These are phyloP conservation scores for Papilio helenus DNA, from an alignment of 1,140 invertebrate genomes.

Conservation along the genomic window DNA sequence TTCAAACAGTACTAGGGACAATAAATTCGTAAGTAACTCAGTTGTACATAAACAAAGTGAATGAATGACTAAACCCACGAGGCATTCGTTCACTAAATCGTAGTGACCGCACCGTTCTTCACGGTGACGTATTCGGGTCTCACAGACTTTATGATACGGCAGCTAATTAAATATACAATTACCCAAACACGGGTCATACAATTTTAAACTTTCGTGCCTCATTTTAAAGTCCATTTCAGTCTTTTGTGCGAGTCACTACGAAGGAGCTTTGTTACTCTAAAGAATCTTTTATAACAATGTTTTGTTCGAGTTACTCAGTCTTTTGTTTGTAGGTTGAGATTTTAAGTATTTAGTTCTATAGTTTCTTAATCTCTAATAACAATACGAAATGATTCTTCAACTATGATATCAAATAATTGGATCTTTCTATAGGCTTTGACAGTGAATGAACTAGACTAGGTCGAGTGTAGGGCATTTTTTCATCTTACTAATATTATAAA, in stretches of 20 bases:
- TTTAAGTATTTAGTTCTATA: background rate
- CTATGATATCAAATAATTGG: background rate
- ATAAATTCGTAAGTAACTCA: background rate
- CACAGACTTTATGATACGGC: background rate
- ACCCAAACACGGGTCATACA: background rate
- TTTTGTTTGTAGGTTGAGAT: background rate
- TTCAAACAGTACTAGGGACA: background rate
- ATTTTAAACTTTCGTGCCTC: background rate
- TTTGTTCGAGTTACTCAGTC: background rate
- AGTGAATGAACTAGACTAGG: too few relatives aligned
- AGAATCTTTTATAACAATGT: background rate
- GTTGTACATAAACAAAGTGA: background rate
- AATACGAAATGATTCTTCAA: conserved; percentile 1
- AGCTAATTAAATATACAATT: conserved; percentile 28
- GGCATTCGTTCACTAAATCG: conserved; percentile 1
- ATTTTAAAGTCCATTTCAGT: conserved; percentile 14
- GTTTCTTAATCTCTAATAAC: background rate
- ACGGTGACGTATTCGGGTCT: conserved; percentile 17
- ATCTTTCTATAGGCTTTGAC: background rate
- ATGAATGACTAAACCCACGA: background rate
- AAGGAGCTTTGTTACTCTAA: conserved; percentile 12
- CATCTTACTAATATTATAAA: too few relatives aligned
- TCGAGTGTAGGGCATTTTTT: too few relatives aligned
- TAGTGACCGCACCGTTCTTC: conserved; percentile 13
- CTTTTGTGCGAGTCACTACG: background rate